Conservation (phyloP, 2,113 vertebrate genomes). For the Rafetus swinhoei region DNA sequence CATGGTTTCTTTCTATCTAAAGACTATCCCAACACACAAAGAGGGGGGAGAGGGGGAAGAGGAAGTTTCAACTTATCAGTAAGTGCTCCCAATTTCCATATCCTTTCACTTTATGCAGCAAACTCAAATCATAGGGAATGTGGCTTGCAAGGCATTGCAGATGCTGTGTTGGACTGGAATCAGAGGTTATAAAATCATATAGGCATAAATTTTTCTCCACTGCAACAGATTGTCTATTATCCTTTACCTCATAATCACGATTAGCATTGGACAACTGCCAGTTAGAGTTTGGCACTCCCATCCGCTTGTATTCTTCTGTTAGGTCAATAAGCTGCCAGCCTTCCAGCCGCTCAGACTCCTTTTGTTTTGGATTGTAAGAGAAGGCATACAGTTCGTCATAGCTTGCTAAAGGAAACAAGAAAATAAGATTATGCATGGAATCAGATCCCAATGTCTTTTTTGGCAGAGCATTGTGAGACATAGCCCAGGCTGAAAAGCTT, state of each 20-base stretch:
- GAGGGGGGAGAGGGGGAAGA: background rate
- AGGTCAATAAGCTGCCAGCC: slow-evolving; percentile 95
- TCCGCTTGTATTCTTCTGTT: slow-evolving; percentile 90
- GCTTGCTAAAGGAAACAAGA: slow-evolving; percentile 73
- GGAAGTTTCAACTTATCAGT: background rate
- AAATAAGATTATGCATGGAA: background rate
- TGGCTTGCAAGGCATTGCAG: background rate
- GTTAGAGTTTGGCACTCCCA: slow-evolving; percentile 92
- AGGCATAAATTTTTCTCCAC: background rate
- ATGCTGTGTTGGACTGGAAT: background rate
- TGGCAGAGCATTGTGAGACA: no score
- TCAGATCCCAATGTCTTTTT: background rate
- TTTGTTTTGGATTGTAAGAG: slow-evolving; percentile 98
- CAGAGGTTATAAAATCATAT: background rate
- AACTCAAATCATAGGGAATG: background rate
- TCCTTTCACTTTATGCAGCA: background rate
- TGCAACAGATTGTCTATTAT: background rate
- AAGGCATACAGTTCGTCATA: slow-evolving; percentile 96
- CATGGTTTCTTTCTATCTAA: no score
- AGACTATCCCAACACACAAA: background rate
- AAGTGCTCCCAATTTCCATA: background rate
- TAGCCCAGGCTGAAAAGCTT: no score
- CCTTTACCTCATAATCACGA: slow-evolving; percentile 90
- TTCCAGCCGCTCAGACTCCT: slow-evolving; percentile 88
- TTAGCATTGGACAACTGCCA: slow-evolving; percentile 97